phyloP scores from a whole-genome alignment of 2,888 invertebrate species.

The Maniola hyperantus region DNA sequence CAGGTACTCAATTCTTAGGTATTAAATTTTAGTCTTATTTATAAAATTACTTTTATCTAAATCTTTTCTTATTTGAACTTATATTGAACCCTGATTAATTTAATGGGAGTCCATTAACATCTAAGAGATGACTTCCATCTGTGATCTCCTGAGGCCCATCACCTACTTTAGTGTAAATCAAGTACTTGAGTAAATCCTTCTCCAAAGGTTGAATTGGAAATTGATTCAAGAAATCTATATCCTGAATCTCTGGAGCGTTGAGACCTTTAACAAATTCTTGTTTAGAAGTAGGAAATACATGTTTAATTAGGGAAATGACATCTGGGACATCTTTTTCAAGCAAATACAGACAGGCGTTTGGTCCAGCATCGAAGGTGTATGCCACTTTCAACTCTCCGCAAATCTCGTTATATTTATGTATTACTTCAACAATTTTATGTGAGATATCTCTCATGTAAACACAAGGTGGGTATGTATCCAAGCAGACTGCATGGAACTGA shows the following conservation, averaged over 20 bases:
- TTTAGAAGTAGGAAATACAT: conserved; percentile 86
- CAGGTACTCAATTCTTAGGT: no score
- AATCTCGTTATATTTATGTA: conserved; percentile 91
- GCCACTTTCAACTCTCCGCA: conserved; percentile 88
- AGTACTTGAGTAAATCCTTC: conserved; percentile 87
- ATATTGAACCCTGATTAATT: background rate
- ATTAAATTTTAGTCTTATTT: background rate
- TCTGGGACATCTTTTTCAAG: conserved; percentile 88
- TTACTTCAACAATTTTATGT: conserved; percentile 88
- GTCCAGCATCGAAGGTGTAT: conserved; percentile 99
- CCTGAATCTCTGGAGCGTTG: conserved; percentile 40
- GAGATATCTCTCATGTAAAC: conserved; percentile 96
- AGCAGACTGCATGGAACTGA: conserved; percentile 96
- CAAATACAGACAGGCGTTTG: conserved; percentile 96
- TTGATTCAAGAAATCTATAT: conserved; percentile 50
- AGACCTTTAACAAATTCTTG: conserved; percentile 64
- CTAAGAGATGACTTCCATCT: conserved; percentile 62
- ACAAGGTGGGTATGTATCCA: conserved; percentile 97
- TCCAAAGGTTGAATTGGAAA: conserved; percentile 63
- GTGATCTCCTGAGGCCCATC: conserved; percentile 86
- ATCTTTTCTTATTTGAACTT: background rate
- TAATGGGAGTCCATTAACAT: conserved; percentile 50
- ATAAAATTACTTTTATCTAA: background rate
- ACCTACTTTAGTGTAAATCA: conserved; percentile 92
- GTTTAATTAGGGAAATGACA: conserved; percentile 85